These are phyloP conservation scores for Callospermophilus lateralis DNA, from an alignment of 2,113 vertebrate genomes.

Conservation along the genomic window DNA sequence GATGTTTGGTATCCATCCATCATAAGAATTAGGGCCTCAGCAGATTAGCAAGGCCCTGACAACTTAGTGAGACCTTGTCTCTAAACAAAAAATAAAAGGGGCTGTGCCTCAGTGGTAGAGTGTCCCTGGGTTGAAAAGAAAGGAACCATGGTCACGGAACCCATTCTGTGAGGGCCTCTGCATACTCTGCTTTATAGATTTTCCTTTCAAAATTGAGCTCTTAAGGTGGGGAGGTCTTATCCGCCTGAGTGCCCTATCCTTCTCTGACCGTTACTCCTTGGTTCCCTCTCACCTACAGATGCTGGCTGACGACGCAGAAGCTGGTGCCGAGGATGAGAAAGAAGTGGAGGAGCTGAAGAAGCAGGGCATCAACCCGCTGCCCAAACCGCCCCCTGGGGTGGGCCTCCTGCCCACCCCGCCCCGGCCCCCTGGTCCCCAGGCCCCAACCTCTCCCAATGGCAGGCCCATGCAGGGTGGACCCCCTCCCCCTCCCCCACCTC, in stretches of 20 bases:
- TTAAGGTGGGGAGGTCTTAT: fast-evolving
- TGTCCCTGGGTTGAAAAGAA: neutral
- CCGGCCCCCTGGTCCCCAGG: conserved; percentile 92
- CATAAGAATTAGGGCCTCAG: neutral
- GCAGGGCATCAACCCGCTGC: conserved; percentile 96
- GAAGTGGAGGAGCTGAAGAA: conserved; percentile 98
- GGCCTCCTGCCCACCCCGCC: conserved; percentile 94
- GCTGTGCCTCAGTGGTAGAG: neutral
- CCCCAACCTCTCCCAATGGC: conserved; percentile 87
- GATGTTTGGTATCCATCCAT: too few species aligned
- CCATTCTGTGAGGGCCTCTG: fast-evolving
- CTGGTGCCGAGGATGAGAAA: conserved; percentile 96
- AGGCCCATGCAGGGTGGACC: conserved; percentile 88
- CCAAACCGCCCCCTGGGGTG: conserved; percentile 95
- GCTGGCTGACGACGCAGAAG: conserved; percentile 96
- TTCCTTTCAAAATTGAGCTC: neutral
- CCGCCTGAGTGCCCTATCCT: neutral
- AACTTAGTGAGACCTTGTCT: neutral
- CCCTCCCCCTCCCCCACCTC: conserved; percentile 85
- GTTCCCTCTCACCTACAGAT: conserved; percentile 86
- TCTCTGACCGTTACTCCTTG: fast-evolving
- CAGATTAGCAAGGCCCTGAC: too few species aligned
- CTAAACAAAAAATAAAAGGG: neutral
- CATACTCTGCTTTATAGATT: neutral
- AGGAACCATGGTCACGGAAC: neutral